Conservation (phyloP, 1,140 invertebrate species). For the Galleria mellonella region DNA sequence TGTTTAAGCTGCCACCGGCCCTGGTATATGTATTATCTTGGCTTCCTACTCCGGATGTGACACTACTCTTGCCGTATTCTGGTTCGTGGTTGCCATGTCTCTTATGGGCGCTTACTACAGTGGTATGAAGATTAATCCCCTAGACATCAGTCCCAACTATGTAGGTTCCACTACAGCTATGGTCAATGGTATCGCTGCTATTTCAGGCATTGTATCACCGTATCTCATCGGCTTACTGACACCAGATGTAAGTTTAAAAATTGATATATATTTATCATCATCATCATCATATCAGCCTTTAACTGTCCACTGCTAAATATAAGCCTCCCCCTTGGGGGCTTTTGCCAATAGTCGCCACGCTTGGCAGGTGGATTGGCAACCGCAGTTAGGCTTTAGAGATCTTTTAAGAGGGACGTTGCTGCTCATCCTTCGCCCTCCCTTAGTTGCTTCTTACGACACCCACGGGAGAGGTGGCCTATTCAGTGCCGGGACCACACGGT, state of each 20-base stretch:
- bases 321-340: too few species aligned
- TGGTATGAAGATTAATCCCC: constrained; percentile 85
- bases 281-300: too few species aligned
- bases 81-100: constrained; percentile 83
- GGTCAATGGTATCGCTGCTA: constrained; percentile 88
- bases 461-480: too few species aligned
- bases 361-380: too few species aligned
- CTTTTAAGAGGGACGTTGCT: too few species aligned
- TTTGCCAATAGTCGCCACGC: too few species aligned
- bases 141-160: constrained; percentile 89
- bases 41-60: constrained; percentile 89
- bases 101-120: constrained; percentile 86
- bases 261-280: too few species aligned
- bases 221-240: constrained; percentile 86
- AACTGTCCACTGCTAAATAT: too few species aligned
- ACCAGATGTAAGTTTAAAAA: constrained; percentile 76
- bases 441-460: too few species aligned
- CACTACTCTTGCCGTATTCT: constrained; percentile 76
- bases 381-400: too few species aligned
- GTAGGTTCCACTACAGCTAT: constrained; percentile 89
- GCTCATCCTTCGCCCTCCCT: too few species aligned
- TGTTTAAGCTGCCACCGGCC: constrained; percentile 80
- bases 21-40: constrained; percentile 85
- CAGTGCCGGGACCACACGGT: too few species aligned
- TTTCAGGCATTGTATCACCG: constrained; percentile 86